Evolutionary conservation across 2,888 invertebrate genomes (phyloP).

Genomic region (Exephanes ischioxanthus): DNA sequence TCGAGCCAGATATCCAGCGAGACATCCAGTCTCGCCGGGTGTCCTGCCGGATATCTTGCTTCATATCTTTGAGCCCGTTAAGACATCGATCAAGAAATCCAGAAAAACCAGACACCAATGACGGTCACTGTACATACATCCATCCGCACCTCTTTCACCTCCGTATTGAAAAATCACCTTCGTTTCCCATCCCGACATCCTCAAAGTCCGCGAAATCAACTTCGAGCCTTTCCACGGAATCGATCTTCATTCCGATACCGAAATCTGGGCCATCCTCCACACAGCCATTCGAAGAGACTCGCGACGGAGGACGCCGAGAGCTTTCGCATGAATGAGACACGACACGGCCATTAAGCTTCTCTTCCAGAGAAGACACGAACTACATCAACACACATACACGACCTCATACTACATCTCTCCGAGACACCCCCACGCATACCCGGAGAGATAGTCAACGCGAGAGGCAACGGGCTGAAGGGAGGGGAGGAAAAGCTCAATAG

Average conservation of each 20-base stretch:
- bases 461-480: slow-evolving; percentile 46
- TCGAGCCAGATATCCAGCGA: too few relatives aligned
- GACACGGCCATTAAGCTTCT: slow-evolving; percentile 80
- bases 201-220: neutral
- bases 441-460: slow-evolving; percentile 32
- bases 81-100: too few relatives aligned
- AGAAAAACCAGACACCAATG: too few relatives aligned
- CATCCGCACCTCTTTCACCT: neutral
- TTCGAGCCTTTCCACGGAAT: neutral
- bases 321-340: slow-evolving; percentile 79
- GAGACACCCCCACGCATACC: slow-evolving; percentile 59
- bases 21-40: too few relatives aligned
- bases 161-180: neutral
- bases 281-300: slow-evolving; percentile 2
- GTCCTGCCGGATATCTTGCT: too few relatives aligned
- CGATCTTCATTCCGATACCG: neutral
- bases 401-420: too few relatives aligned
- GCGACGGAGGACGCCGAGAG: slow-evolving; percentile 21
- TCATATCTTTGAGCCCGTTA: too few relatives aligned
- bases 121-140: too few relatives aligned
- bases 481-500: slow-evolving; percentile 52
- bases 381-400: slow-evolving; percentile 25
- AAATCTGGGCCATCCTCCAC: neutral
- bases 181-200: neutral
- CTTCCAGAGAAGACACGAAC: slow-evolving; percentile 53